Percentiles rank a stretch among this genome's conserved stretches.
Evolutionary conservation across 2,888 invertebrate species (phyloP).

Genomic region (Sisyra terminalis): DNA sequence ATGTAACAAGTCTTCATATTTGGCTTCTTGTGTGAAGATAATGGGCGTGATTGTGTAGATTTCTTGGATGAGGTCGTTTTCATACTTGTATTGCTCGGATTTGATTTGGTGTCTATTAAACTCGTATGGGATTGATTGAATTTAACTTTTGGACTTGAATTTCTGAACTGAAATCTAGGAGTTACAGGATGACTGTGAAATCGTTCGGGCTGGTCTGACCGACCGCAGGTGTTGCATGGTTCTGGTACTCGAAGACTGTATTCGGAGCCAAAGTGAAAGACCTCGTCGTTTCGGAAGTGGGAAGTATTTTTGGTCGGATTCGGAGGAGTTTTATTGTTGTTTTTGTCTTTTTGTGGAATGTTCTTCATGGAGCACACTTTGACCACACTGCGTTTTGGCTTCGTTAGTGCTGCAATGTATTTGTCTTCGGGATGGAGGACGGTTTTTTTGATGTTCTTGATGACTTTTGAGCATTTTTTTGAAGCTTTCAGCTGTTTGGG

Average conservation of each 20-base stretch:
- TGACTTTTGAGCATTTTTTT: background rate
- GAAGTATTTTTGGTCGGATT: too few relatives aligned
- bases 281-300: too few relatives aligned
- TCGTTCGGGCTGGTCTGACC: slow-evolving; percentile 49
- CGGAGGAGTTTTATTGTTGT: too few relatives aligned
- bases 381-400: background rate
- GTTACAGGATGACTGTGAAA: slow-evolving; percentile 37
- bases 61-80: background rate
- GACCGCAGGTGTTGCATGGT: slow-evolving; percentile 48
- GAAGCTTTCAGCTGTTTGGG: background rate
- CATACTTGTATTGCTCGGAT: background rate
- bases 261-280: too few relatives aligned
- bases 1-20: slow-evolving; percentile 38
- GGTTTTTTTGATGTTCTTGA: background rate
- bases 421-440: background rate
- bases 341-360: too few relatives aligned
- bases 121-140: slow-evolving; percentile 7
- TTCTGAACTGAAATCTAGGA: slow-evolving; percentile 12
- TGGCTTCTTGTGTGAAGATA: slow-evolving; percentile 13
- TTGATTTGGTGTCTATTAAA: slow-evolving; percentile 8
- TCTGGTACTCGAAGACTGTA: slow-evolving; percentile 21
- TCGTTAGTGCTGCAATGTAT: background rate
- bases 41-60: background rate
- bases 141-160: slow-evolving; percentile 15
- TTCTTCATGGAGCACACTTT: too few relatives aligned